Base-by-base conservation (phyloP, 2,888 invertebrate species). In the Subacronicta megacephala region DNA sequence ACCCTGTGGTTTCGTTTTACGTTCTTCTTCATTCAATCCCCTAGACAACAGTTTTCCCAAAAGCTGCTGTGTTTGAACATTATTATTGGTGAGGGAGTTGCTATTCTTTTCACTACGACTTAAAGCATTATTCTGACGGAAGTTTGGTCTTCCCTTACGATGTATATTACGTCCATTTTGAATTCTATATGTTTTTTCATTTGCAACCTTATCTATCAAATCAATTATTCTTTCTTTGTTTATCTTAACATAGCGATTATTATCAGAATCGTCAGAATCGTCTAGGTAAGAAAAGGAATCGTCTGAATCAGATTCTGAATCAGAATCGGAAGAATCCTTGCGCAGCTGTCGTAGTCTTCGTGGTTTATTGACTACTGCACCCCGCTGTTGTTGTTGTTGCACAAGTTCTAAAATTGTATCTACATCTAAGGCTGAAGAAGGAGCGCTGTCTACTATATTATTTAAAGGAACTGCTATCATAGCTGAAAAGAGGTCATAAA, bases 171-270 rank as follows among this genome's bases (percentile, higher is more conserved):
- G 40, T 10, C 18, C 40, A 12, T 31, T 40, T 33, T 18, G 13
- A 15, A 20, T 16, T 29, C 13, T 42, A 35, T 44, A 35, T 18
- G 12, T 7, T 31, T 31, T 38, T 40, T 54, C 43, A 10, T 68
- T 62, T 4, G 62, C 73, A 16, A 13, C 41, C 57, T 72, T 51
- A 46, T 79, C 46, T 29, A 84, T 66, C 35, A 81, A 50, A 31
- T 81, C 62, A 15, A 72, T 52, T 13, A 84, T 41, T 37, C 76
- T 75, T 31, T 72, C 64, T 37, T 56, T 73, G 33, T 54, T 75
- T 10, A 79, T 10, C 23, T 62, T 51, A 41, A 64, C 60, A 33
- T 43, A 43, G 36, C 54, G 43, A 12, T 56, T 77, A 3, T 50
- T 54, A n/a, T 73, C 65, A 4, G 55, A 51, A 15, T 63, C 65